Base-by-base conservation (phyloP, 64 coral and sea anemone species). In the Stichodactyla mertensii region DNA sequence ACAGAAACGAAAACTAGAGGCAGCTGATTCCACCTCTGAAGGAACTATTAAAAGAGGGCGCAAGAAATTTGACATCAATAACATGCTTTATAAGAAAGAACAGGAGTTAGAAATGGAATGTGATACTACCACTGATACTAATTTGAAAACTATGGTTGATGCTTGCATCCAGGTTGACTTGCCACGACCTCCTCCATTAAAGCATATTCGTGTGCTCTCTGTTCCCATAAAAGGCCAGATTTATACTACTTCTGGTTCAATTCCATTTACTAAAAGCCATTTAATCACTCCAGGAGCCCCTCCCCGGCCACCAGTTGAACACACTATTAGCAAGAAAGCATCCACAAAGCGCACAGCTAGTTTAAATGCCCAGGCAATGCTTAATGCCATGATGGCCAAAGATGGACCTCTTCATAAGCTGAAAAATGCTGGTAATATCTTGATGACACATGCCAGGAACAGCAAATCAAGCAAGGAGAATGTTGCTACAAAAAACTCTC, bases 221-320 rank as follows among this genome's bases (percentile, higher is more conserved):
- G 94, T 97, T 83, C 94, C 94, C 54, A 89, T 97, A 62, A 89
- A 92, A 64, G 94, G 91, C 55, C 91, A 97, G 86, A 80, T 97
- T 52, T 86, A 87, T 28, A 97, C 94, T 6, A 84, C 86, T 59
- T 86, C 80, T 31, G 69, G 91, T 24, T 83, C 94, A 9, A 85
- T 97, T 64, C 88, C 88, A 18, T 97, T 97, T 85, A 97, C 94
- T 45, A 97, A 97, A 84, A 97, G 89, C 52, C 94, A 97, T 86
- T 84, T 94, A 81, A 86, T 99, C 52, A 90, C 90, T 55, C 97
- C 97, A 67, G 87, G 90, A n/a, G 86, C 93, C 20, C 97, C 97
- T 28, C 85, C 91, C 15, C 92, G 85, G 88, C 97, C 97, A 16
- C 84, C 93, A 52, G 57, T 83, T 36, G 97, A 99, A 79, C 93